phyloP scores from a whole-genome alignment of 2,113 vertebrate species.

The Halcyon senegalensis region DNA sequence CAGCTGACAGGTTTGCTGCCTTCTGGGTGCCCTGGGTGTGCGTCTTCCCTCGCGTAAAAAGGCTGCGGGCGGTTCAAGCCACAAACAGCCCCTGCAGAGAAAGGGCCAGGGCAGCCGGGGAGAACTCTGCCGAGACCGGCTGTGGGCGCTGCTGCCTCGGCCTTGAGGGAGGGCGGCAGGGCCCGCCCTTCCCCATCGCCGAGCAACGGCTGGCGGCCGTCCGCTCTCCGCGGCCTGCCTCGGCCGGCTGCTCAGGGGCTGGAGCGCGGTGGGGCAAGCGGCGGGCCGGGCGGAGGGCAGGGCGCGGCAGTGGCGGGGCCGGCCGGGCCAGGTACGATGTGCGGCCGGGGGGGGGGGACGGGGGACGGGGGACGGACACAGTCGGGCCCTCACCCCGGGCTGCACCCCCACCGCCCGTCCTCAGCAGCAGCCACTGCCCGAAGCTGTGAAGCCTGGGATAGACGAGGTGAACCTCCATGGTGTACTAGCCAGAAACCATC shows the following conservation, averaged over 20 bases:
- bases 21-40: too few species aligned
- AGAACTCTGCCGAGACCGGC: accelerated
- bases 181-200: neutral
- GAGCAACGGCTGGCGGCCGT: neutral
- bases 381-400: accelerated
- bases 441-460: too few species aligned
- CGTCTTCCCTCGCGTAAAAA: too few species aligned
- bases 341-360: too few species aligned
- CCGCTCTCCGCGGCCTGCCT: neutral
- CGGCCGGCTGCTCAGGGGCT: too few species aligned
- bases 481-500: neutral
- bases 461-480: neutral
- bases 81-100: neutral
- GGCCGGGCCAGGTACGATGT: neutral
- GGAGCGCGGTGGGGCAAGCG: neutral
- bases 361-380: too few species aligned
- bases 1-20: accelerated
- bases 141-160: neutral
- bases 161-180: neutral
- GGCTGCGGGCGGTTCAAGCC: too few species aligned
- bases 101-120: accelerated
- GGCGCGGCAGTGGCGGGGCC: neutral
- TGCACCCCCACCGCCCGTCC: accelerated
- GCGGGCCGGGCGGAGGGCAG: neutral
- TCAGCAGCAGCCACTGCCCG: too few species aligned